Percentiles rank a stretch among this genome's conserved stretches.
Evolutionary conservation across 2,797 vertebrate species (phyloP).

Genomic region (Discoglossus pictus): DNA sequence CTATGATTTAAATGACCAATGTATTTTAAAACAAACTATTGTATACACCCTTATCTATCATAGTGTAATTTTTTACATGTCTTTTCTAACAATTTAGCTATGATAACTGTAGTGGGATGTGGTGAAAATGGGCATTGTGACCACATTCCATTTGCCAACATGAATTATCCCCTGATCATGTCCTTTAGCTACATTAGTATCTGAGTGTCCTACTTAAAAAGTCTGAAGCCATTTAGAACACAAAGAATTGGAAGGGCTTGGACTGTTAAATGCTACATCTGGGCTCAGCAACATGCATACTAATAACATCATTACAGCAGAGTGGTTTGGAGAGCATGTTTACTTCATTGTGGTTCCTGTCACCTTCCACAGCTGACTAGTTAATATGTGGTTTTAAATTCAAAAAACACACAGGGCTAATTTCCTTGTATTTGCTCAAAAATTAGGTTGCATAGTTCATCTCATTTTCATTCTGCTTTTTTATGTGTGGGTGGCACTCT

Average conservation of each 20-base stretch:
- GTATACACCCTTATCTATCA: too few species aligned
- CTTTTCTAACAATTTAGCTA: constrained; percentile 57
- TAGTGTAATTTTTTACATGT: constrained; percentile 35
- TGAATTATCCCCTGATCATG: constrained; percentile 68
- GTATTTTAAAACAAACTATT: too few species aligned
- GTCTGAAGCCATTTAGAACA: constrained; percentile 78
- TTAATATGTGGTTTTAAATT: constrained; percentile 86
- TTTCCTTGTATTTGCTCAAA: constrained; percentile 89
- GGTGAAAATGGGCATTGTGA: constrained; percentile 56
- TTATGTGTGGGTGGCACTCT: constrained; percentile 86
- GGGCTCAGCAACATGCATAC: constrained; percentile 93
- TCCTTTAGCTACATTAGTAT: constrained; percentile 64
- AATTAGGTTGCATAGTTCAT: constrained; percentile 86
- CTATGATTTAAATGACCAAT: too few species aligned
- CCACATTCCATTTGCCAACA: constrained; percentile 69
- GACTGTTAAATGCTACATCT: constrained; percentile 92
- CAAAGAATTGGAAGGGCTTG: constrained; percentile 79
- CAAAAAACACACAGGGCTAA: constrained; percentile 89
- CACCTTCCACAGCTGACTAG: constrained; percentile 83
- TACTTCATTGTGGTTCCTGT: constrained; percentile 87
- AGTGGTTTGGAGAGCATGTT: constrained; percentile 85
- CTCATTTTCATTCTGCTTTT: constrained; percentile 80
- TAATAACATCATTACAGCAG: constrained; percentile 90
- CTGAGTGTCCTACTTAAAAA: constrained; percentile 70
- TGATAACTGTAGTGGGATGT: constrained; percentile 58